Evolutionary conservation across 2,113 vertebrate genomes (phyloP), one percentile per base, ranked within the genome.

Genomic region (Platichthys flesus): DNA sequence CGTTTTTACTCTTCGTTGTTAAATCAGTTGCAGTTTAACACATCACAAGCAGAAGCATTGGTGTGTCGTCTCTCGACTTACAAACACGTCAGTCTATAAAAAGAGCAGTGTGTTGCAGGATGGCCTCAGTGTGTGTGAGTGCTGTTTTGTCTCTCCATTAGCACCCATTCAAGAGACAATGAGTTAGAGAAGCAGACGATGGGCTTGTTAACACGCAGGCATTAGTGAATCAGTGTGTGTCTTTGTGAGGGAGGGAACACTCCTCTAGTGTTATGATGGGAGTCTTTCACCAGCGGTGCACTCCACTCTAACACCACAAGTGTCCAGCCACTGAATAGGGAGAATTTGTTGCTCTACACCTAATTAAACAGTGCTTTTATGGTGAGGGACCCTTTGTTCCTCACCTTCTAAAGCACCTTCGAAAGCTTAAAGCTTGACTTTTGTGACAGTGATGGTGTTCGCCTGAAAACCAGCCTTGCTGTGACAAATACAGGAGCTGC

Each of bases 121-220:
- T 85, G 81, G 87, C 81, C 85, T 79, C 65, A 0, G 26, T 58
- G 66, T 65, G 67, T 63, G 61, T 63, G 61, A 9, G 40, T 63
- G 57, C 66, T 87, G 85, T 85, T 90, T 91, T 92, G 89, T 92
- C 81, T 91, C 83, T 87, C 85, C 83, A 91, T 93, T 93, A 91
- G 88, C 80, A 61, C 79, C 85, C 82, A 89, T 93, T 94, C 81
- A 90, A 65, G 83, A 90, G 82, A 91, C 93, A 93, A 90, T 89
- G 88, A 91, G 73, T 88, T 62, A 68, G 84, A 91, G 88, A 89
- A 84, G 89, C 87, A 88, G 88, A 88, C 81, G 83, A 88, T 82
- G 83, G 78, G 76, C 91, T 92, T 91, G 91, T 93, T 93, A 91
- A 92, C 93, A 89, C 89, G 85, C 79, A 73, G 76, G 84, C 89